These are phyloP conservation scores for Pollicipes pollicipes DNA, from an alignment of 1,140 invertebrate genomes.

Conservation along the genomic window DNA sequence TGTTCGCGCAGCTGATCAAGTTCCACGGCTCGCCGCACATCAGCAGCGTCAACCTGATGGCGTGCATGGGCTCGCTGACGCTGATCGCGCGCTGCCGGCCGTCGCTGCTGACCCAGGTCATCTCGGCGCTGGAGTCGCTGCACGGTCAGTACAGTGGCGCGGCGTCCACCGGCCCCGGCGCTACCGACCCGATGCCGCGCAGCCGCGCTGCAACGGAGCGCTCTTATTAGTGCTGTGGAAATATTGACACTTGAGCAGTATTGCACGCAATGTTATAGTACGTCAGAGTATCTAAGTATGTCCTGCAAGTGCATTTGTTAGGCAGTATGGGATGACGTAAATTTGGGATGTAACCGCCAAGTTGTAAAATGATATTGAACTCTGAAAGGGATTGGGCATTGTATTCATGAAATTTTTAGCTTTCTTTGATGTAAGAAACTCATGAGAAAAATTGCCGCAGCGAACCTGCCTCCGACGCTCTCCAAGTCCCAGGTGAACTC, in stretches of 20 bases:
- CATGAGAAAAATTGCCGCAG: constrained; percentile 29
- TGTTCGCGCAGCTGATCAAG: constrained; percentile 72
- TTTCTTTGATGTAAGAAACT: constrained; percentile 7
- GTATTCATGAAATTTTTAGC: too few relatives aligned
- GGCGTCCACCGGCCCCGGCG: constrained; percentile 15
- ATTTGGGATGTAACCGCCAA: too few relatives aligned
- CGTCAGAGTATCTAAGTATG: too few relatives aligned
- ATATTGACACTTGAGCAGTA: too few relatives aligned
- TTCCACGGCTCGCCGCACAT: constrained; percentile 90
- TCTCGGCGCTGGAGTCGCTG: constrained; percentile 44
- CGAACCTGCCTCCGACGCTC: constrained; percentile 86
- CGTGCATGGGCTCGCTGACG: constrained; percentile 82
- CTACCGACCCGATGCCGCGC: constrained; percentile 8
- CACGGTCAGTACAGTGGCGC: too few relatives aligned
- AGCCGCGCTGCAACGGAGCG: too few relatives aligned
- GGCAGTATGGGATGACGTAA: too few relatives aligned
- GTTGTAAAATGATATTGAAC: too few relatives aligned
- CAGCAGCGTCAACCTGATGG: constrained; percentile 87
- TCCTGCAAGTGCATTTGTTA: too few relatives aligned
- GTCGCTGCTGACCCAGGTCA: constrained; percentile 65
- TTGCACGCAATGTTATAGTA: too few relatives aligned
- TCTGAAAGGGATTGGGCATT: too few relatives aligned
- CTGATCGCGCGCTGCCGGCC: constrained; percentile 75
- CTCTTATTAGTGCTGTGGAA: too few relatives aligned
- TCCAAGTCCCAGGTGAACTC: constrained; percentile 89